Evolutionary conservation across 2,888 invertebrate genomes (phyloP).

Genomic region (Hypomecis atomaria): DNA sequence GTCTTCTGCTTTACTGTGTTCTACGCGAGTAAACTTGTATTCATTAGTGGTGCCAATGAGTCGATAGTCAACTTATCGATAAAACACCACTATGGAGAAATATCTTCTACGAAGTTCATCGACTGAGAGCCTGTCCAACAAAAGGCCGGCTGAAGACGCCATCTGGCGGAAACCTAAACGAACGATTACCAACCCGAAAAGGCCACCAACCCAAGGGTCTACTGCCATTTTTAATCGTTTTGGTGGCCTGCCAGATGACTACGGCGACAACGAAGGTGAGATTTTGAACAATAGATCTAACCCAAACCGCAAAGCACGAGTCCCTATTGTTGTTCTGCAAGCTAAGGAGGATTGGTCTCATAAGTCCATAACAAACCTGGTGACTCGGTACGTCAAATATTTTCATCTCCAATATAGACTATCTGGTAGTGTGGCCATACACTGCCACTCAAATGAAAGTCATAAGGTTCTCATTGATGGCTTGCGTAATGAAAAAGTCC

Average conservation of each 20-base stretch:
- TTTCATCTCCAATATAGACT: constrained; percentile 12
- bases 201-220: neutral
- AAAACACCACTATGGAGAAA: too few species aligned
- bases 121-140: too few species aligned
- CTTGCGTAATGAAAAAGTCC: neutral
- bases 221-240: neutral
- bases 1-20: too few species aligned
- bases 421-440: constrained; percentile 5
- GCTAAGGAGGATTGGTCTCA: constrained; percentile 10
- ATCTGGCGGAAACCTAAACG: too few species aligned
- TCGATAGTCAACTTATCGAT: too few species aligned
- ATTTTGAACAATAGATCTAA: neutral
- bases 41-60: too few species aligned
- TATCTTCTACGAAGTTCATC: too few species aligned
- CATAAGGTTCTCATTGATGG: constrained; percentile 10
- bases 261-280: neutral
- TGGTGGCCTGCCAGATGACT: neutral
- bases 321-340: constrained; percentile 14
- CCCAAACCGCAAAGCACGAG: neutral
- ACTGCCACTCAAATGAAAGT: constrained; percentile 9
- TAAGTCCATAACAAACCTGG: neutral
- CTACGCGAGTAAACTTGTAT: too few species aligned
- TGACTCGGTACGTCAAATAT: neutral
- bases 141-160: too few species aligned
- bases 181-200: too few species aligned